Evolutionary conservation across 2,888 invertebrate species (phyloP).

Genomic region (Lymantria monacha): DNA sequence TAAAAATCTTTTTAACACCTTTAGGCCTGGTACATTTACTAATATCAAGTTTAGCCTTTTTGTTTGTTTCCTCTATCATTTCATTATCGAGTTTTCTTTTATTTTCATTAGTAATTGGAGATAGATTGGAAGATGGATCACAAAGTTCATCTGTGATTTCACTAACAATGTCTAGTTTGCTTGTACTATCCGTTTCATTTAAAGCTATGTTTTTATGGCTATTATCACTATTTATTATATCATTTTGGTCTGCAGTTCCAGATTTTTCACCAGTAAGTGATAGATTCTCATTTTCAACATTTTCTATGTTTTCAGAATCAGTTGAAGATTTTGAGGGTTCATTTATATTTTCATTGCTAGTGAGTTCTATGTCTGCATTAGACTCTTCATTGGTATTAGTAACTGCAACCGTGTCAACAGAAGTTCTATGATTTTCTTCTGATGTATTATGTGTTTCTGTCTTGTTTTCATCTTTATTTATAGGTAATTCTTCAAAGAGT

Average conservation of each 20-base stretch:
- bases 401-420: not conserved
- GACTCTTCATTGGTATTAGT: slow-evolving; percentile 1
- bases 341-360: not conserved
- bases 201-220: slow-evolving; percentile 6
- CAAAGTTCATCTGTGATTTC: not conserved
- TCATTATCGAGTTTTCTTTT: slow-evolving; percentile 60
- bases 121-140: not conserved
- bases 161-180: slow-evolving; percentile 2
- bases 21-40: slow-evolving; percentile 55
- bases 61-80: slow-evolving; percentile 36
- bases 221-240: slow-evolving; percentile 4
- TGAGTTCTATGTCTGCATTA: slow-evolving; percentile 10
- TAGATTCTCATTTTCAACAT: slow-evolving; percentile 2
- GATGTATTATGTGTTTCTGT: not conserved
- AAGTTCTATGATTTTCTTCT: not conserved
- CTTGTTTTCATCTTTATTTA: not conserved
- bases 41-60: slow-evolving; percentile 55
- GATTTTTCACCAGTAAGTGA: slow-evolving; percentile 3
- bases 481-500: slow-evolving; percentile 4
- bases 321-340: not conserved
- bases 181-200: slow-evolving; percentile 7
- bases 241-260: not conserved
- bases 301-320: slow-evolving; percentile 6
- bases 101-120: slow-evolving; percentile 18
- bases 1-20: slow-evolving; percentile 47